A percentile compares a stretch with the other conserved stretches of the same genome.
Conservation (phyloP, 1,140 invertebrate genomes). For the Chlorops oryzae region DNA sequence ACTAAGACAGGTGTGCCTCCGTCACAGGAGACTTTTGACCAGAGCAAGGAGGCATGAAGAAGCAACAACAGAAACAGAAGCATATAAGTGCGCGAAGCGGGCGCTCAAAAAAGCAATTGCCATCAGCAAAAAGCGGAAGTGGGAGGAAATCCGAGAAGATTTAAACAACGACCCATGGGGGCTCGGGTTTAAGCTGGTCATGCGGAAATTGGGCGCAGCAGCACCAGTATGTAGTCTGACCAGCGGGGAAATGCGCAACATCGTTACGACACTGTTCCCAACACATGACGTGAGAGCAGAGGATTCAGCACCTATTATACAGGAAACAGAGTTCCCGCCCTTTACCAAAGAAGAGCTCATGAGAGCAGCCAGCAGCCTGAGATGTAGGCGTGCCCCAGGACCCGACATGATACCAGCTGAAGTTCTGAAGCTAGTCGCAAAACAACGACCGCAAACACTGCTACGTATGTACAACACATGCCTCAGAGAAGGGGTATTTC, state of each 20-base stretch:
- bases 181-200: neutral
- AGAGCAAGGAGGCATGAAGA: neutral
- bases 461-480: neutral
- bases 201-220: neutral
- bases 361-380: too few species aligned
- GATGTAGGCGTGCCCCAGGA: neutral
- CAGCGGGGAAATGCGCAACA: too few species aligned
- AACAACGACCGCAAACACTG: neutral
- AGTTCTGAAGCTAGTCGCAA: neutral
- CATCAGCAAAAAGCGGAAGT: neutral
- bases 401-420: neutral
- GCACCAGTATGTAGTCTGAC: too few species aligned
- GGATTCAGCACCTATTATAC: neutral
- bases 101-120: neutral
- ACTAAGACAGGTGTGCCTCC: neutral
- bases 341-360: too few species aligned
- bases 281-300: neutral
- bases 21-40: neutral
- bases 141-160: neutral
- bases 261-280: slow-evolving; percentile 1
- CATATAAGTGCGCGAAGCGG: neutral
- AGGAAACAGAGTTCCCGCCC: neutral
- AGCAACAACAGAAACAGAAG: neutral
- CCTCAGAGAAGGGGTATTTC: neutral
- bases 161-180: neutral